Evolutionary conservation across 2,888 invertebrate species (phyloP), one percentile per base, ranked within the genome.

Genomic region (Agonopterix subpropinquella): DNA sequence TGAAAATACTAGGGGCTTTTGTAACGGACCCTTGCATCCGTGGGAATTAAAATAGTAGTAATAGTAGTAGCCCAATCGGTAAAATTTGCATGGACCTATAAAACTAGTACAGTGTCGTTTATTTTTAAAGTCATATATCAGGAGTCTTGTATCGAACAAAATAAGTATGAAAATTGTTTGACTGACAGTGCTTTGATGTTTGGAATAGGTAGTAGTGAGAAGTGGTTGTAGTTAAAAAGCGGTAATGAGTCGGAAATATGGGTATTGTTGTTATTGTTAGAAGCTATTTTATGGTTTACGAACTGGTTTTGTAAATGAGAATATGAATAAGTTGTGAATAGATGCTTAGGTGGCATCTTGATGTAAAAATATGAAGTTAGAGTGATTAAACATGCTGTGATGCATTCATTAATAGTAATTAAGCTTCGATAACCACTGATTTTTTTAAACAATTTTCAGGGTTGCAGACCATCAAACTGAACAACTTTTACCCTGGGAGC

Each of bases 181-280:
- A 28, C 28, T 28, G 28, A 28, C 28, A 28, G 7, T 28, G 28
- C 28, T 28, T 28, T 8, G 9, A 15, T 10, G 0, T 10, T 28
- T 8, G 28, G n/a, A 44, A 62, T 60, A 55, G 60, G 63, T 59
- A 52, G 56, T 53, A 55, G 60, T 52, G 62, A 28, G 28, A 28
- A 18, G 59, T 54, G 62, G 64, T 59, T 52, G 56, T 59, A 58
- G 58, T 66, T 64, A 64, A 54, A 64, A 59, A 60, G 54, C 58
- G 62, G 71, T 77, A 77, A 79, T 77, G 78, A 77, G 60, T 65
- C 69, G 73, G 73, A 76, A 75, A 70, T 72, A 67, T 72, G 67
- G 61, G 62, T 57, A 67, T 74, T 74, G 72, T 73, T 56, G 59
- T 57, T 59, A 70, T 73, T 72, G 67, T 70, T 60, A 44, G 50